phyloP scores from a whole-genome alignment of 2,888 invertebrate species.

The Ophonus ardosiacus region DNA sequence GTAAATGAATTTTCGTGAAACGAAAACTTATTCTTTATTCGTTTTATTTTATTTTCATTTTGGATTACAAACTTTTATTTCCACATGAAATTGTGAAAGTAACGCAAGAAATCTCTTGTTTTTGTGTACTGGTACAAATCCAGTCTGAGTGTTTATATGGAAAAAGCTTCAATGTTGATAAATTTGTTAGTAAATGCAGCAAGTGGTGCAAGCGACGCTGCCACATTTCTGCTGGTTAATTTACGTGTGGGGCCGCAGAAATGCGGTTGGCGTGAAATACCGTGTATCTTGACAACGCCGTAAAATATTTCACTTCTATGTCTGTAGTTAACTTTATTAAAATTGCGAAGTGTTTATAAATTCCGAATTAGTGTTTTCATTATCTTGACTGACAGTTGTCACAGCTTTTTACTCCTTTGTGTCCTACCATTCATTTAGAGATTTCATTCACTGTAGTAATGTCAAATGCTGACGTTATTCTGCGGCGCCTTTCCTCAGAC shows the following conservation, averaged over 20 bases:
- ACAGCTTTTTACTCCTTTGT: constrained; percentile 29
- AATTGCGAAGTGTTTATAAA: constrained; percentile 51
- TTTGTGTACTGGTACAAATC: neutral
- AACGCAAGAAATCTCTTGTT: neutral
- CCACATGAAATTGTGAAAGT: neutral
- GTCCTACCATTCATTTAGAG: neutral
- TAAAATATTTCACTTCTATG: constrained; percentile 31
- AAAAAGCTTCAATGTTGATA: constrained; percentile 15
- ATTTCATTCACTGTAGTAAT: no score
- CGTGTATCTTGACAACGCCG: constrained; percentile 24
- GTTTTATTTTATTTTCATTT: no score
- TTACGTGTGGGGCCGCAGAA: constrained; percentile 34
- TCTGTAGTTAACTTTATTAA: constrained; percentile 44
- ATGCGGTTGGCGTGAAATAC: constrained; percentile 33
- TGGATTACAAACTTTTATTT: neutral
- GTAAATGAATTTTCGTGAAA: no score
- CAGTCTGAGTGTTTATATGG: neutral
- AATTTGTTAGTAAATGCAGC: constrained; percentile 4
- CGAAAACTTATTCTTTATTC: no score
- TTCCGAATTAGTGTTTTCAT: constrained; percentile 49
- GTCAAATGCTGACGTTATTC: no score
- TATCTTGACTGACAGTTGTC: constrained; percentile 44
- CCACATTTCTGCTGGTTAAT: constrained; percentile 29
- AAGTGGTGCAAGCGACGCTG: constrained; percentile 20
- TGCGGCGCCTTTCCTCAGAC: no score